These are phyloP conservation scores for Vanessa atalanta DNA, from an alignment of 1,140 invertebrate genomes.

Conservation along the genomic window DNA sequence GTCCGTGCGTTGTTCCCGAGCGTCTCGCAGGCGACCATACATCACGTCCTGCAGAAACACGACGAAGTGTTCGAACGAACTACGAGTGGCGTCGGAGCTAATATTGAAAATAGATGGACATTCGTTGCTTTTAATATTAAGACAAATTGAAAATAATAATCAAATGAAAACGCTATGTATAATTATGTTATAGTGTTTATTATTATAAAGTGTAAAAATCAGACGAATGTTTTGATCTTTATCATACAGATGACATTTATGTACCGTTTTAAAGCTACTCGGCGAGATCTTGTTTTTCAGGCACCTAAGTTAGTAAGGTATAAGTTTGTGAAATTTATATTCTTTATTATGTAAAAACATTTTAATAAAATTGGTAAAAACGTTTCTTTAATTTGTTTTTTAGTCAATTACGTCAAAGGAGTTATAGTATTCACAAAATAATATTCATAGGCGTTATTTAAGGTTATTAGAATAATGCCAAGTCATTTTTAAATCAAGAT, in stretches of 20 bases:
- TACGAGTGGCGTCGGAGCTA: conserved; percentile 67
- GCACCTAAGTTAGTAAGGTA: background rate
- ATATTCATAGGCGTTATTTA: no score
- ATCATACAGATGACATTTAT: no score
- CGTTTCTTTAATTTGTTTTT: background rate
- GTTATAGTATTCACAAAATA: no score
- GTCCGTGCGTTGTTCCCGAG: conserved; percentile 66
- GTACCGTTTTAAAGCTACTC: no score
- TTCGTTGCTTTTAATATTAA: conserved; percentile 55
- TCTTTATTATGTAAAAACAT: conserved; percentile 8
- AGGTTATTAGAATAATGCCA: no score
- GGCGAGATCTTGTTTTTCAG: no score
- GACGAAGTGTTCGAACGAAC: conserved; percentile 61
- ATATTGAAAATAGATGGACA: conserved; percentile 69
- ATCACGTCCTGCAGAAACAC: conserved; percentile 66
- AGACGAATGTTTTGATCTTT: no score
- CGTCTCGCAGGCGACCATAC: conserved; percentile 59
- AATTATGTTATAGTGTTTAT: no score
- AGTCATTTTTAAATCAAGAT: no score
- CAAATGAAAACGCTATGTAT: no score
- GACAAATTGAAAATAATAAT: background rate
- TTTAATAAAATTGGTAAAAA: background rate
- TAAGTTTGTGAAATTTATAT: background rate
- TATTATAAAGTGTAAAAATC: no score
- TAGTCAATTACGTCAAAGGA: no score